Conservation (phyloP, 2,797 vertebrate genomes). For the Gallinago nigripennis region DNA sequence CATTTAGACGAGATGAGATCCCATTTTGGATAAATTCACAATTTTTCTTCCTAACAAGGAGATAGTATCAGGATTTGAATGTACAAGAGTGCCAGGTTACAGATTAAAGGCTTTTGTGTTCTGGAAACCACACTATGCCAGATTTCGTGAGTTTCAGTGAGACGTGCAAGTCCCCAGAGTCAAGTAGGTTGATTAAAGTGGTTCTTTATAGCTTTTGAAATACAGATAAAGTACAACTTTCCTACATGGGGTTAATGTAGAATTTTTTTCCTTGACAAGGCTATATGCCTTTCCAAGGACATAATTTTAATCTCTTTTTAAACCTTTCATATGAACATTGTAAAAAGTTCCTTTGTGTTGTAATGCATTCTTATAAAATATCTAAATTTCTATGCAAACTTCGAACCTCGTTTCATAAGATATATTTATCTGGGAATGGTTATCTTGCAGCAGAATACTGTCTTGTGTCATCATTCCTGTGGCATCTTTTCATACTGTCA, state of each 20-base stretch:
- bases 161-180: slow-evolving; percentile 53
- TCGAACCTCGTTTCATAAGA: slow-evolving; percentile 1
- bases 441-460: slow-evolving; percentile 36
- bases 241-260: slow-evolving; percentile 33
- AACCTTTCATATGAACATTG: slow-evolving; percentile 38
- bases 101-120: slow-evolving; percentile 67
- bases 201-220: slow-evolving; percentile 58
- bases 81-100: slow-evolving; percentile 56
- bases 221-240: slow-evolving; percentile 55
- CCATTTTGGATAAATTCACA: slow-evolving; percentile 76
- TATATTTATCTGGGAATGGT: slow-evolving; percentile 53
- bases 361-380: slow-evolving; percentile 59
- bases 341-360: slow-evolving; percentile 53
- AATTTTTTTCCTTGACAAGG: slow-evolving; percentile 20
- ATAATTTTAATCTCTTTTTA: slow-evolving; percentile 66
- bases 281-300: slow-evolving; percentile 45
- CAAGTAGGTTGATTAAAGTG: slow-evolving; percentile 68
- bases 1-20: slow-evolving; percentile 66
- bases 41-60: slow-evolving; percentile 73
- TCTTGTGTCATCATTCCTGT: slow-evolving; percentile 34
- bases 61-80: slow-evolving; percentile 70
- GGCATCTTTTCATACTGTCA: slow-evolving; percentile 31
- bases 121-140: slow-evolving; percentile 32
- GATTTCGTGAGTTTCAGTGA: slow-evolving; percentile 44
- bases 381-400: slow-evolving; percentile 54